Evolutionary conservation across 1,140 invertebrate species (phyloP).

Genomic region (Latrodectus geometricus): DNA sequence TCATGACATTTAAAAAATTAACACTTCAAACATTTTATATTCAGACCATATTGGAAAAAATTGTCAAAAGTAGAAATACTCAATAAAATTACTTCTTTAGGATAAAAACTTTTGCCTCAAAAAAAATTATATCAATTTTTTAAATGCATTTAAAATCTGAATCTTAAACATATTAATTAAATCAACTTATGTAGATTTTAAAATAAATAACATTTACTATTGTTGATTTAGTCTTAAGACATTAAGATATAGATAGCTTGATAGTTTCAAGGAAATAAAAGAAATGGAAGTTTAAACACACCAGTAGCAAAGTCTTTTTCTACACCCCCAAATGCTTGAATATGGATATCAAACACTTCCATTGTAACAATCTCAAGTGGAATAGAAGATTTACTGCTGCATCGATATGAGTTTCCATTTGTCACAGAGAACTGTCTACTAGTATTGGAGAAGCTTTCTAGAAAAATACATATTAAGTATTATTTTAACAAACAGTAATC

Average conservation of each 20-base stretch:
- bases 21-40: too few species aligned
- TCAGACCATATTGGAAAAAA: too few species aligned
- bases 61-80: too few species aligned
- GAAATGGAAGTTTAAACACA: not conserved
- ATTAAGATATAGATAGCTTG: not conserved
- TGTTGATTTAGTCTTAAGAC: not conserved
- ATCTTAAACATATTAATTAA: too few species aligned
- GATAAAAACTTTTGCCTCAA: too few species aligned
- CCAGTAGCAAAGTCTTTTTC: slow-evolving; percentile 14
- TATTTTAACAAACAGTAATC: not conserved
- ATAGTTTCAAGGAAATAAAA: not conserved
- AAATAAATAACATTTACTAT: not conserved
- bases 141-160: too few species aligned
- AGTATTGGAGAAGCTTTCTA: not conserved
- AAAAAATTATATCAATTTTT: too few species aligned
- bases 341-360: slow-evolving; percentile 17
- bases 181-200: too few species aligned
- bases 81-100: too few species aligned
- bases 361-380: slow-evolving; percentile 13
- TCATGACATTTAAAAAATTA: too few species aligned
- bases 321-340: slow-evolving; percentile 27
- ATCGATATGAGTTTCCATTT: slow-evolving; percentile 16
- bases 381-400: not conserved
- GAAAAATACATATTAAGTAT: not conserved
- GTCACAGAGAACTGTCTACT: not conserved